A percentile compares a stretch with the other conserved stretches of the same genome.
Evolutionary conservation across 2,888 invertebrate genomes (phyloP).

Genomic region (Rhamphomyia laevipes): DNA sequence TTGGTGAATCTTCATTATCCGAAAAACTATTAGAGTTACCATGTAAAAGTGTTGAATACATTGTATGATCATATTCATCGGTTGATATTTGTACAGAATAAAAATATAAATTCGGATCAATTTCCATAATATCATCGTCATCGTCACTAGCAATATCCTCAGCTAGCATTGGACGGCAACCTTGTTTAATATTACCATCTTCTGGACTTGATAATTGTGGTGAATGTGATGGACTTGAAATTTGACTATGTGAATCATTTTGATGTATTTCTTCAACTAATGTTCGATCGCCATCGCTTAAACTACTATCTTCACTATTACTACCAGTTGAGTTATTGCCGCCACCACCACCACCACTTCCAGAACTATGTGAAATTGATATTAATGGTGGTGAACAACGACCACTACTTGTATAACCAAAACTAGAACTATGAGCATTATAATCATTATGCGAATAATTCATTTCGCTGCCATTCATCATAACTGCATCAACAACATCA

Average conservation of each 20-base stretch:
- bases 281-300: conserved; percentile 59
- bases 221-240: conserved; percentile 35
- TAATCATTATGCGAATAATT: neutral
- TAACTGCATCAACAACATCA: conserved; percentile 33
- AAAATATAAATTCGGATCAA: conserved; percentile 10
- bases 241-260: conserved; percentile 24
- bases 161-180: neutral
- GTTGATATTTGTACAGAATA: neutral
- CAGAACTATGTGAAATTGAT: neutral
- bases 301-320: conserved; percentile 63
- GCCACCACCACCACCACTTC: no score
- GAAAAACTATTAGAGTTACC: neutral
- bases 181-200: conserved; percentile 16
- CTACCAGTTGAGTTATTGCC: conserved; percentile 43
- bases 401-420: neutral
- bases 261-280: conserved; percentile 31
- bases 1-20: neutral
- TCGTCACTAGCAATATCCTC: conserved; percentile 5
- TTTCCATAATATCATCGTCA: conserved; percentile 10
- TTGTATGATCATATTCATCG: neutral
- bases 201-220: conserved; percentile 36
- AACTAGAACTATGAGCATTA: neutral
- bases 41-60: neutral
- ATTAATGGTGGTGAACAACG: neutral
- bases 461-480: conserved; percentile 22